These are phyloP conservation scores for Ciconia boyciana DNA, from an alignment of 2,113 vertebrate species.

Conservation along the genomic window DNA sequence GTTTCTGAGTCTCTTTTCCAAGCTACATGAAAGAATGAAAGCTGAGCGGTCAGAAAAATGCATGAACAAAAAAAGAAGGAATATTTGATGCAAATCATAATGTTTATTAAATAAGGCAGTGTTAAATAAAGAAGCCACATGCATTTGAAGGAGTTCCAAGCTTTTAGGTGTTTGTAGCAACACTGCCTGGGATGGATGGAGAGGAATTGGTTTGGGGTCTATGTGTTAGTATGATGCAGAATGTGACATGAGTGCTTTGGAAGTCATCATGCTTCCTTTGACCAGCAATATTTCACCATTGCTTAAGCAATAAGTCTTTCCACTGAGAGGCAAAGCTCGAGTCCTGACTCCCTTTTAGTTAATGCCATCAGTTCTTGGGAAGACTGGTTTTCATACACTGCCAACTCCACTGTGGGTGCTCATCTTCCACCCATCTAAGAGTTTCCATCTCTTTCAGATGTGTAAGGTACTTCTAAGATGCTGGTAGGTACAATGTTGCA, in stretches of 20 bases:
- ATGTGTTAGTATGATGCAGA: neutral
- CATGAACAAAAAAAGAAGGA: neutral
- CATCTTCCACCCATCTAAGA: neutral
- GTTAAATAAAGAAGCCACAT: neutral
- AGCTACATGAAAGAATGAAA: neutral
- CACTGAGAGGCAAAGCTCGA: neutral
- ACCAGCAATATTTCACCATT: neutral
- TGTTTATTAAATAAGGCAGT: neutral
- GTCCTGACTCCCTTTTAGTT: neutral
- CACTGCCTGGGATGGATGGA: neutral
- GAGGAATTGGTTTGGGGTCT: neutral
- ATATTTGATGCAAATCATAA: neutral
- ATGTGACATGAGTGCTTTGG: neutral
- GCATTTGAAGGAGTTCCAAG: neutral
- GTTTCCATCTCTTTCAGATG: neutral
- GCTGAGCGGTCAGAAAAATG: neutral
- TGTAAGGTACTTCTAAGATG: neutral
- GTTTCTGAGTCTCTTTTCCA: neutral
- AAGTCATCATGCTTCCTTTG: neutral
- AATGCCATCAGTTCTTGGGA: neutral
- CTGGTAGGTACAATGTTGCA: neutral
- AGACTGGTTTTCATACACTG: neutral
- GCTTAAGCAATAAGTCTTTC: neutral
- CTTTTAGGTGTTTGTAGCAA: neutral
- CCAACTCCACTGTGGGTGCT: neutral